Conservation (phyloP, 2,797 vertebrate species). For the Pangasius djambal region DNA sequence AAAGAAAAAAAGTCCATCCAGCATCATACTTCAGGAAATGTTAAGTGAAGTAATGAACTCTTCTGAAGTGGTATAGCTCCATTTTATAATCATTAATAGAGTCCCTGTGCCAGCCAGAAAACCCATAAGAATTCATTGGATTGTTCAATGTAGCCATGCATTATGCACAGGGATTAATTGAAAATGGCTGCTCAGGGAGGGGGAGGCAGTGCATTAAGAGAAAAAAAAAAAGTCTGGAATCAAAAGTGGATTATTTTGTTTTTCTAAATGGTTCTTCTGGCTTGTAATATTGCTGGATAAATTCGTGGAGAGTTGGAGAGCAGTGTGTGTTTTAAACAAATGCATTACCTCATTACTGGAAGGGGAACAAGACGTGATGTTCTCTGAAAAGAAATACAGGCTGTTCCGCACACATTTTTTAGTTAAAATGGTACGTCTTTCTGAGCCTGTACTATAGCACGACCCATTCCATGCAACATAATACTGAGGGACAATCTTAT, state of each 20-base stretch:
- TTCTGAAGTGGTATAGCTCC: constrained; percentile 66
- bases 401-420: constrained; percentile 42
- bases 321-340: constrained; percentile 62
- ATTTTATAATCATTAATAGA: constrained; percentile 78
- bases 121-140: constrained; percentile 79
- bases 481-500: background rate
- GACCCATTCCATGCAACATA: background rate
- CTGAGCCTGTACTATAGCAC: background rate
- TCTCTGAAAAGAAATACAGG: constrained; percentile 47
- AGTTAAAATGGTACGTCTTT: constrained; percentile 34
- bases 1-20: no score
- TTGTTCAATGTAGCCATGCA: constrained; percentile 82
- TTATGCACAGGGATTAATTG: constrained; percentile 80
- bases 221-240: constrained; percentile 68
- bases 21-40: constrained; percentile 9
- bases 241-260: constrained; percentile 69
- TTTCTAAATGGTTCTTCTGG: constrained; percentile 69
- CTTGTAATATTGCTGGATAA: constrained; percentile 70
- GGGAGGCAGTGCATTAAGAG: constrained; percentile 70
- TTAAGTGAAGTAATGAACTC: constrained; percentile 62
- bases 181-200: constrained; percentile 71
- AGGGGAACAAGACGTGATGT: constrained; percentile 51
- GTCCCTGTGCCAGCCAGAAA: constrained; percentile 69
- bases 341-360: constrained; percentile 64
- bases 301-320: constrained; percentile 65